Percentiles rank a stretch among this genome's conserved stretches.
Conservation (phyloP, 2,888 invertebrate genomes). For the Vesta saturnalis region DNA sequence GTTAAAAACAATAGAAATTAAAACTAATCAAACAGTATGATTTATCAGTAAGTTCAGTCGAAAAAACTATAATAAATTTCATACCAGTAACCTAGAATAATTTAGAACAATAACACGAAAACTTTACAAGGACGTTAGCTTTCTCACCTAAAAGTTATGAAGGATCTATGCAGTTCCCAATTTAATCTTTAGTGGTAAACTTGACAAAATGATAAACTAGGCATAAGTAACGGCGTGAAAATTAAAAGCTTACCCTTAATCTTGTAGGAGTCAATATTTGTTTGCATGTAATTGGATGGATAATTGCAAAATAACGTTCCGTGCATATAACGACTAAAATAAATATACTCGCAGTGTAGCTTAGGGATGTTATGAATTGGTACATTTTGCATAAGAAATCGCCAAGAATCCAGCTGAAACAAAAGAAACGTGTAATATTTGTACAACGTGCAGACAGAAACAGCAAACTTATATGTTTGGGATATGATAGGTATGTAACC, state of each 20-base stretch:
- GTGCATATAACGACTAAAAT: conserved; percentile 89
- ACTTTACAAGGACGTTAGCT: too few species aligned
- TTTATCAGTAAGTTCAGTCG: too few species aligned
- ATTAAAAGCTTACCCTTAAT: conserved; percentile 71
- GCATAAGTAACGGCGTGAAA: neutral
- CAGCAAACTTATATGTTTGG: too few species aligned
- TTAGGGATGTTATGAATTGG: conserved; percentile 87
- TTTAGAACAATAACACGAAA: too few species aligned
- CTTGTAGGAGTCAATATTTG: conserved; percentile 81
- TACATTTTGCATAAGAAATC: conserved; percentile 91
- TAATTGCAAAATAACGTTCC: conserved; percentile 87
- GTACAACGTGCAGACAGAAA: neutral
- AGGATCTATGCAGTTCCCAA: too few species aligned
- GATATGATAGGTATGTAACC: too few species aligned
- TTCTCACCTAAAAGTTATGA: too few species aligned
- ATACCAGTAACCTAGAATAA: too few species aligned
- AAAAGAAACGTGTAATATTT: conserved; percentile 20
- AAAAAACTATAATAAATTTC: too few species aligned
- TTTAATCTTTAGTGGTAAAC: too few species aligned
- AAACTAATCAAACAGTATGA: too few species aligned
- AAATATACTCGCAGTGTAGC: conserved; percentile 90
- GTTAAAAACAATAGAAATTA: too few species aligned
- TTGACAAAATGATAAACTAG: neutral
- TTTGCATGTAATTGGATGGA: conserved; percentile 85
- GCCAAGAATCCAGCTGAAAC: conserved; percentile 82